Percentiles rank a stretch among this genome's conserved stretches.
phyloP scores from a whole-genome alignment of 2,888 invertebrate species.

The Cancer borealis region DNA sequence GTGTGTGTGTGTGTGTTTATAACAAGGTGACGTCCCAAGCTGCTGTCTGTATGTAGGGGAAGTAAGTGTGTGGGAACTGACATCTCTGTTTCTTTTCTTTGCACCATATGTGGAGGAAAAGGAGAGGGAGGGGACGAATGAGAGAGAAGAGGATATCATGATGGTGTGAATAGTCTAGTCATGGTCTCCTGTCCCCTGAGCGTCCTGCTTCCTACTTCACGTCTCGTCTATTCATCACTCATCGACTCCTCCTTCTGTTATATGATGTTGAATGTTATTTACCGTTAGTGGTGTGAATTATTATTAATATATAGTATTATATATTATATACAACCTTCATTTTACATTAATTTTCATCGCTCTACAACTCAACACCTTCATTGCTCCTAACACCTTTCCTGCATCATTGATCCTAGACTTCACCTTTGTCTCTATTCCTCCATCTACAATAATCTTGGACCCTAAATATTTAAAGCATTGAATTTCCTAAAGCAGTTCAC shows the following conservation, averaged over 20 bases:
- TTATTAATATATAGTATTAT: too few relatives aligned
- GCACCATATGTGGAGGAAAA: not conserved
- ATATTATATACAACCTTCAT: too few relatives aligned
- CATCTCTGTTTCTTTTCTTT: not conserved
- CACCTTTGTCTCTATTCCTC: too few relatives aligned
- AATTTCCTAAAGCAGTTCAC: too few relatives aligned
- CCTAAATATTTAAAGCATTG: too few relatives aligned
- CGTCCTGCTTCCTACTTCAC: not conserved
- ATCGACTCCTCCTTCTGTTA: not conserved
- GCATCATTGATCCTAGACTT: too few relatives aligned
- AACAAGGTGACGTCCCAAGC: not conserved
- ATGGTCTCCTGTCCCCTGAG: not conserved
- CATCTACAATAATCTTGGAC: too few relatives aligned
- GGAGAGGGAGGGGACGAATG: not conserved
- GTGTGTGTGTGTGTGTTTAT: conserved; percentile 15
- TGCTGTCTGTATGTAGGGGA: not conserved
- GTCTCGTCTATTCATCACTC: not conserved
- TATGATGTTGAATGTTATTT: too few relatives aligned
- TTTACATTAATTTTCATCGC: too few relatives aligned
- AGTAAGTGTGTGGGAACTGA: not conserved
- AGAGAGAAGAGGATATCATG: not conserved
- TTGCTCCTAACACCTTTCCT: too few relatives aligned
- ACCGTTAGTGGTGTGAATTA: too few relatives aligned
- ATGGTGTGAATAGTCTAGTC: not conserved
- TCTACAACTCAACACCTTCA: too few relatives aligned